phyloP scores from a whole-genome alignment of 1,140 invertebrate genomes.

The Caenorhabditis brenneri region DNA sequence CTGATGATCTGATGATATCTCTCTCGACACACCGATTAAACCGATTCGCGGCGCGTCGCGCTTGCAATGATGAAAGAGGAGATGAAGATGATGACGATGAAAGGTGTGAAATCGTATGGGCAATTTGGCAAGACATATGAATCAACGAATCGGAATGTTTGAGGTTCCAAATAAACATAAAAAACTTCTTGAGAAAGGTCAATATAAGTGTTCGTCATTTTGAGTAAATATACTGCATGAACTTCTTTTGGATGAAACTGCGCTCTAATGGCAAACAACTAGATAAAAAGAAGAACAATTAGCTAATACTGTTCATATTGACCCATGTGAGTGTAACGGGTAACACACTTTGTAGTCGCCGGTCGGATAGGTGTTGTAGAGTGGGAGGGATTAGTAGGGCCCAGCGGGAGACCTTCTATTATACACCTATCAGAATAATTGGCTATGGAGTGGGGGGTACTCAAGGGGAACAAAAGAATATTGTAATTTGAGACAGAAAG shows the following conservation, averaged over 20 bases:
- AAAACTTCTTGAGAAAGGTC: background rate
- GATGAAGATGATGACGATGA: conserved; percentile 4
- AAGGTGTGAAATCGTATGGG: conserved; percentile 39
- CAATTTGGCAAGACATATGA: background rate
- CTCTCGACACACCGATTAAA: conserved; percentile 40
- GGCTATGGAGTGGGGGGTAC: background rate
- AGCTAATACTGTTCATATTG: conserved; percentile 20
- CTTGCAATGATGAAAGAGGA: background rate
- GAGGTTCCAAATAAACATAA: background rate
- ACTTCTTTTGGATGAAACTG: no score
- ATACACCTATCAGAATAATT: background rate
- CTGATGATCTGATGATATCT: conserved; percentile 34
- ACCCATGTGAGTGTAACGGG: background rate
- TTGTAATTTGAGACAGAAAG: background rate
- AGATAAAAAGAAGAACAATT: background rate
- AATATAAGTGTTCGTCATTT: background rate
- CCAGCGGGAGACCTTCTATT: background rate
- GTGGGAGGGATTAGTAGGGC: conserved; percentile 13
- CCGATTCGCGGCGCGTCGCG: background rate
- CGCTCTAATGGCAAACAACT: no score
- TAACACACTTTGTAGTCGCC: conserved; percentile 30
- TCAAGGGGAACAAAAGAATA: background rate
- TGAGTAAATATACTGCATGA: background rate
- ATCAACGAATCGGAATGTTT: background rate
- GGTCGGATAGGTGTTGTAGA: background rate